phyloP scores from a whole-genome alignment of 2,113 vertebrate genomes.

The Raja brachyura region DNA sequence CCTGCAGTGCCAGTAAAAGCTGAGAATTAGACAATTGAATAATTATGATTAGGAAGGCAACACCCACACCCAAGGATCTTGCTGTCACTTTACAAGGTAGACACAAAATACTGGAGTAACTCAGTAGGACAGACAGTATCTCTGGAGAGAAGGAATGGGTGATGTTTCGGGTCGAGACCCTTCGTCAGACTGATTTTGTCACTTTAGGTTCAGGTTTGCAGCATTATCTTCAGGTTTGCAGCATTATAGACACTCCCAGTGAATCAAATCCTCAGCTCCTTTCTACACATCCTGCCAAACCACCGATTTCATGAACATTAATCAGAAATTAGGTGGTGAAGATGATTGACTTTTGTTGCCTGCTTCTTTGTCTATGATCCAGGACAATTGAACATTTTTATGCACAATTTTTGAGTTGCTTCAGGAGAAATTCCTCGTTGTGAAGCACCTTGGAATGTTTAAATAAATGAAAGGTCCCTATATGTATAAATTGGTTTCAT shows the following conservation, averaged over 20 bases:
- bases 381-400: not conserved
- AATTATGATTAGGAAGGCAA: not conserved
- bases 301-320: not conserved
- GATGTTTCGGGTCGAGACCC: too few relatives aligned
- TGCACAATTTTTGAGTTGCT: not conserved
- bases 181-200: not conserved
- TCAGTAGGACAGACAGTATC: too few relatives aligned
- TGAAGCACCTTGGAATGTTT: too few relatives aligned
- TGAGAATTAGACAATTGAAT: not conserved
- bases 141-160: too few relatives aligned
- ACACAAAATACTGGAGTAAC: too few relatives aligned
- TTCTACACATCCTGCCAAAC: not conserved
- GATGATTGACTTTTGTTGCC: not conserved
- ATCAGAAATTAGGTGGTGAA: not conserved
- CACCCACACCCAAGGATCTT: not conserved
- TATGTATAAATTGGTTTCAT: not conserved
- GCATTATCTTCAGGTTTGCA: not conserved
- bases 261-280: not conserved
- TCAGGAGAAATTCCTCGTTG: not conserved
- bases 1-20: not conserved
- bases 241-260: not conserved
- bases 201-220: not conserved
- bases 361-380: not conserved
- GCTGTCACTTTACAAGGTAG: not conserved
- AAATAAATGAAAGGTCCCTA: not conserved